Base-by-base conservation (phyloP, 2,888 invertebrate genomes). In the Dusona sp. region DNA sequence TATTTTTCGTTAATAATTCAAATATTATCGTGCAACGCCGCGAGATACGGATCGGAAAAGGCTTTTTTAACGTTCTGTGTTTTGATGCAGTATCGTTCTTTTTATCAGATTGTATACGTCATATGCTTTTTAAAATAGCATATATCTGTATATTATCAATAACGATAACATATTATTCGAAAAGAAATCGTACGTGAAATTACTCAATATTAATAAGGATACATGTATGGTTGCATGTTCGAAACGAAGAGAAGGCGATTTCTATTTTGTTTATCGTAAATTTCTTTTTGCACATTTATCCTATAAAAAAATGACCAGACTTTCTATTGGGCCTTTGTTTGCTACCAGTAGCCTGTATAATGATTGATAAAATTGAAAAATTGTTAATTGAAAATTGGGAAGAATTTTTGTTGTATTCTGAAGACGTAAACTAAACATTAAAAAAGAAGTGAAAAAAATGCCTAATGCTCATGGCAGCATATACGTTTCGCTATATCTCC, bases 21-120 rank as follows among this genome's bases (percentile, higher is more conserved):
- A 29, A 48, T 8, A 19, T 48, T 45, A n/a, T 72, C 48, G 9
- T 29, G 19, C 16, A 72, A 51, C 29, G 25, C 13, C 29, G 25
- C 13, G 0, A 13, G 3, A 13, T 25, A 29, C 61, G 13, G 16
- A 29, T 4, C 25, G 29, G 4, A 29, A 61, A 48, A 51, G 29
- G 25, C 25, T 29, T 29, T 70, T 51, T 13, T 48, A 45, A 45
- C 29, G 19, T 19, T 45, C 8, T 29, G 0, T 13, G 9, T n/a
- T 67, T 42, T n/a, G 38, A 67, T n/a, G n/a, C 36, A 36, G 19
- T 65, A 42, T 67, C 3, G n/a, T 42, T 67, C 22, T n/a, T 36
- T 65, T 65, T 38, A 67, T 67, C n/a, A 1, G 13, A 67, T n/a
- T 67, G 38, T 67, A n/a, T 67, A 13, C 65, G 61, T 67, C 38